These are phyloP conservation scores for Erethizon dorsatum DNA, from an alignment of 2,797 vertebrate genomes.

Conservation along the genomic window DNA sequence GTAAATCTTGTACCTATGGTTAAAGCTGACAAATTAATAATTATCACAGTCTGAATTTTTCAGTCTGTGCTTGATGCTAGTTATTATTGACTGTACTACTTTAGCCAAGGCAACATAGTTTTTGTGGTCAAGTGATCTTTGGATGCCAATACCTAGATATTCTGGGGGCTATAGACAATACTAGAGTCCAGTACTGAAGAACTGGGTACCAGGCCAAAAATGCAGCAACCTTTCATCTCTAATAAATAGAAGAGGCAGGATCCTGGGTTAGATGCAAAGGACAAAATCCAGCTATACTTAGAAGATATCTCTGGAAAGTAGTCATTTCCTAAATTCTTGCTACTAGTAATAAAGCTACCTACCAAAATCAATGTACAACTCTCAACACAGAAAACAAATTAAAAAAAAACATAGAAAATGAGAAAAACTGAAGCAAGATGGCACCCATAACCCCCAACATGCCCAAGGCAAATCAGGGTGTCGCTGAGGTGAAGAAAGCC, in stretches of 20 bases:
- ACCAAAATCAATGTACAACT: background rate
- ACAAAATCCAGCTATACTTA: background rate
- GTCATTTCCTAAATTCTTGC: background rate
- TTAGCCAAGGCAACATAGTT: too few relatives aligned
- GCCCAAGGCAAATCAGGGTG: background rate
- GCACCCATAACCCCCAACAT: background rate
- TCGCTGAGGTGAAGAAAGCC: background rate
- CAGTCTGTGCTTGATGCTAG: too few relatives aligned
- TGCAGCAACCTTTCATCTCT: background rate
- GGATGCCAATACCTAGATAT: too few relatives aligned
- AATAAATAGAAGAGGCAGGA: background rate
- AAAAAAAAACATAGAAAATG: background rate
- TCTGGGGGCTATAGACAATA: too few relatives aligned
- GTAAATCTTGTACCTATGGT: too few relatives aligned
- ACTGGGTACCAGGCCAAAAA: background rate
- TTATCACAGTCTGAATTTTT: too few relatives aligned
- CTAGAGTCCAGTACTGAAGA: background rate
- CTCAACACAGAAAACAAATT: background rate
- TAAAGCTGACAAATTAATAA: too few relatives aligned
- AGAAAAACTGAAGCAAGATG: background rate
- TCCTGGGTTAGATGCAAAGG: background rate
- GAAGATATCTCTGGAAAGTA: background rate
- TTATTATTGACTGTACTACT: too few relatives aligned
- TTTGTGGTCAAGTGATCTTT: too few relatives aligned
- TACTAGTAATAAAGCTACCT: background rate